A percentile compares a stretch with the other conserved stretches of the same genome.
Conservation (phyloP, 2,113 vertebrate species). For the Oceanites oceanicus region DNA sequence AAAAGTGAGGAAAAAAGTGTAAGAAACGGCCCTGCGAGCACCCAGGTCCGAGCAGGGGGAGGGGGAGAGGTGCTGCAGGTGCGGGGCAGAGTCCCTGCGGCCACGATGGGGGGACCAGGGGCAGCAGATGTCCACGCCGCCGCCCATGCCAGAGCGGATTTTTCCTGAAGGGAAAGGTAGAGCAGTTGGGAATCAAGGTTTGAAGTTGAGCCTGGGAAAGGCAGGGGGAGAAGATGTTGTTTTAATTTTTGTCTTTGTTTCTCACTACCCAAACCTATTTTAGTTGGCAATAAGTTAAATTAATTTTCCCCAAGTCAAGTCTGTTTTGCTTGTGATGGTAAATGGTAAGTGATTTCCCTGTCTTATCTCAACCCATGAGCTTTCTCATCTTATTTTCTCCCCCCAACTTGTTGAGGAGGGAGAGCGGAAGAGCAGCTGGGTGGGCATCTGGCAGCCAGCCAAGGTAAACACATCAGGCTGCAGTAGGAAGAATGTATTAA, state of each 20-base stretch:
- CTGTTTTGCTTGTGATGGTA: background rate
- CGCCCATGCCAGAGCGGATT: background rate
- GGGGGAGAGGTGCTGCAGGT: too few relatives aligned
- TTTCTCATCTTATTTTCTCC: background rate
- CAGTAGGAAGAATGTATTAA: background rate
- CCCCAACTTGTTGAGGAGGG: background rate
- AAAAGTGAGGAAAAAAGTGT: background rate
- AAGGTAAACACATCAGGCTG: background rate
- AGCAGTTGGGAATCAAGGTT: background rate
- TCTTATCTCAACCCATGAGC: background rate
- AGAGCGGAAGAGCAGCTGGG: background rate
- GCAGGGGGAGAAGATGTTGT: rapidly evolving
- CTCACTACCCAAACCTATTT: too few relatives aligned
- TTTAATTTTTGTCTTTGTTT: background rate
- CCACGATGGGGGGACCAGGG: rapidly evolving
- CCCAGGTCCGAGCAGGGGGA: rapidly evolving
- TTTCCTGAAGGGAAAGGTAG: background rate
- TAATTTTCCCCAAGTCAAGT: background rate
- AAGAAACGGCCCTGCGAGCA: background rate
- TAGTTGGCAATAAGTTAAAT: background rate
- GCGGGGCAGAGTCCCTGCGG: background rate
- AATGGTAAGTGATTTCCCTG: background rate
- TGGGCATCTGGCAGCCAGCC: background rate
- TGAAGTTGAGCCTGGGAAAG: background rate
- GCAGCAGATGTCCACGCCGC: rapidly evolving